Evolutionary conservation across 2,888 invertebrate species (phyloP), one percentile per base, ranked within the genome.

Genomic region (Epistrophe eligans): DNA sequence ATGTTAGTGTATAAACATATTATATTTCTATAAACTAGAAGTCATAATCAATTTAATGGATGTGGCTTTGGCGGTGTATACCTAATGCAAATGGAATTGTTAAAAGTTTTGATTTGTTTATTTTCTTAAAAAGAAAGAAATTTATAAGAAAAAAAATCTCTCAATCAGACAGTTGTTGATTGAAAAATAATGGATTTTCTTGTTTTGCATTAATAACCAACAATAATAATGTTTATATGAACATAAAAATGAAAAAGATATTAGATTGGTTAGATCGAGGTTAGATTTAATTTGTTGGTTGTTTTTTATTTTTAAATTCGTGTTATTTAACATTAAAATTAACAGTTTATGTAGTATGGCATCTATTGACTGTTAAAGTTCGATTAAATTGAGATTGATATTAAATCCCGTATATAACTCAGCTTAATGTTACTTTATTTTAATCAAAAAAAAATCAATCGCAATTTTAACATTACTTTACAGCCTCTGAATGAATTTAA

Each of bases 181-280:
- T 67, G 67, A 66, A 32, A 50, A 67, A 19, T 67, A 67, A 50
- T 67, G 48, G 35, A 38, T 50, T 67, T 50, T 48, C 48, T 66
- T 45, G 38, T 19, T 48, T 35, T 9, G 28, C 28, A 55, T 3
- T 15, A n/a, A 9, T 15, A 24, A 15, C 10, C 5, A 11, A 19
- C 11, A 50, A 50, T 0, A 50, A 10, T n/a, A 11, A 24, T 43
- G 28, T 28, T n/a, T 15, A 15, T 38, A 9, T 4, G 32, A 6
- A 5, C 17, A 45, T 48, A n/a, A n/a, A 64, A 45, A 62, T 0
- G n/a, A 62, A 45, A 6, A n/a, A 8, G 2, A 45, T 8, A 43
- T 43, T 19, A 32, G 45, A 48, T 64, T 48, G 6, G 45, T 45
- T 17, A 3, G 13, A 45, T 64, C 32, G 19, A 17, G n/a, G 64